Evolutionary conservation across 2,113 vertebrate genomes (phyloP), one percentile per base, ranked within the genome.

Genomic region (Cyprichromis sp.): DNA sequence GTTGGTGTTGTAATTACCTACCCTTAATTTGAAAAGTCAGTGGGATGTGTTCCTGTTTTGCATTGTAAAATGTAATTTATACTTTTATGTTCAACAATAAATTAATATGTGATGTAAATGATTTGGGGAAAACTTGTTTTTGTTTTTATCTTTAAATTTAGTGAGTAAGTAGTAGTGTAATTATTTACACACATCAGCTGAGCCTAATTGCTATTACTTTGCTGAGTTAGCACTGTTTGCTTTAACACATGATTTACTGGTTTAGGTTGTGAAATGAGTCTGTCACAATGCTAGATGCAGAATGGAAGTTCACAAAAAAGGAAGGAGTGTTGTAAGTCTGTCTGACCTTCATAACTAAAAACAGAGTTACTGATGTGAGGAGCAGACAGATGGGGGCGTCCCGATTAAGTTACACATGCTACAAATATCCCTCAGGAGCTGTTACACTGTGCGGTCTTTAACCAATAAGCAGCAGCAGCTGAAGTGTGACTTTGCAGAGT

Each of bases 351-450:
- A 4, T 45, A 52, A 61, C 85, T 88, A 87, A 91, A 92, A 93
- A 91, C 84, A 91, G 91, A 83, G 63, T 50, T 24, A 81, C 7
- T 50, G 66, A 78, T 81, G 76, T 59, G 31, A 54, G 2, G 12
- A 82, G 21, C 9, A 29, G 78, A 86, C 80, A 54, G 52, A 88
- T 12, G 85, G 79, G 88, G 81, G 68, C 14, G 61, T 80, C 24
- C 47, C 6, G n/a, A 81, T 95, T 90, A 8, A 53, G 76, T 94
- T 92, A 89, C 93, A 93, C 19, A 6, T 17, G 80, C 95, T 86
- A 87, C 88, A 95, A 94, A 94, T 94, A 92, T 68, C 66, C 14
- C 21, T 12, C 38, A 19, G 4, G 54, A 45, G 31, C 73, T 9
- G 9, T 36, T 12, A 5, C 55, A 10, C 34, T 38, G 42, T 66